Evolutionary conservation across 2,113 vertebrate species (phyloP), one percentile per base, ranked within the genome.

Genomic region (Ophthalmolycus amberensis): DNA sequence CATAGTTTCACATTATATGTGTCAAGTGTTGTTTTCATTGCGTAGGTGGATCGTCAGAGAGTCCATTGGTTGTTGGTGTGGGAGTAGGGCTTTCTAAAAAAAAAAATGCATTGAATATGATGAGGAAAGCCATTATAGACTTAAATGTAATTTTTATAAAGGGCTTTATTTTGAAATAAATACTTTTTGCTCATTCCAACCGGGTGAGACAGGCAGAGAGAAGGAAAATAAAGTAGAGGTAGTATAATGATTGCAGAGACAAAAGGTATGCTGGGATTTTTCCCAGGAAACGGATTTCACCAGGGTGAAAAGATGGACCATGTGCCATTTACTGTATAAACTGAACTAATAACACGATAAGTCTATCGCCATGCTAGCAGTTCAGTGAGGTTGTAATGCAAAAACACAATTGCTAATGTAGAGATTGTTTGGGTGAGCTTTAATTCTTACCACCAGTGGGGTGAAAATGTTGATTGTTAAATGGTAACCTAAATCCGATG

Each of bases 1-100:
- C 34, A 37, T 1, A 1, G 44, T 59, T 79, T n/a, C 22, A 75
- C 77, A 67, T 63, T 40, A 27, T 65, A 70, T 59, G 25, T 63
- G 42, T 66, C 46, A 85, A 16, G n/a, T 20, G 85, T 69, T 86
- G 77, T 88, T 90, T 87, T 29, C 29, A 75, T 86, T 80, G 48
- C 63, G 75, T 74, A 25, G 71, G 87, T 75, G 71, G 63, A 52
- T 69, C 7, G 34, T 71, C 25, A 58, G 27, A 54, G 0, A 54
- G 0, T 59, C 63, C 76, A 50, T 69, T 44, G 40, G 18, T 90
- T 88, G 78, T 77, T 67, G 79, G 76, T 7, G 42, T 64, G 16
- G 40, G 50, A 37, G 60, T 65, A 8, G 6, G 37, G 18, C 29
- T n/a, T 67, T 77, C 9, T 75, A 9, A 5, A 22, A 58, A 16